Evolutionary conservation across 2,888 invertebrate genomes (phyloP).

Genomic region (Pseudoips prasinana): DNA sequence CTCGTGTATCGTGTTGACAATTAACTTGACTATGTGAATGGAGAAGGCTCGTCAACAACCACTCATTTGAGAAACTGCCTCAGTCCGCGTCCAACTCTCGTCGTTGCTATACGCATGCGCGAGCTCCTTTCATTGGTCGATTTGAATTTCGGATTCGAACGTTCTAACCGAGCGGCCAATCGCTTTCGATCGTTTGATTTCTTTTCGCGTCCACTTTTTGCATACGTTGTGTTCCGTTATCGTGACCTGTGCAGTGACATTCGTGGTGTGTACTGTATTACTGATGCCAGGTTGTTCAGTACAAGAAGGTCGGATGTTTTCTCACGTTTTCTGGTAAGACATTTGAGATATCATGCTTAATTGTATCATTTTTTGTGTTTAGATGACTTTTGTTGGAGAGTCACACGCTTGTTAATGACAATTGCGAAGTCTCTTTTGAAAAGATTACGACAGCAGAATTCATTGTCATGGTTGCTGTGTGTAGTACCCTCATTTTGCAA

Average conservation of each 20-base stretch:
- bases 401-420: conserved; percentile 28
- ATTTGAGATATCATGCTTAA: conserved; percentile 46
- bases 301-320: conserved; percentile 65
- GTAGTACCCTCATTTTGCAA: conserved; percentile 1
- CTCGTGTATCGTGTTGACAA: conserved; percentile 24
- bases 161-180: conserved; percentile 63
- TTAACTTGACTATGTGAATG: conserved; percentile 64
- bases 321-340: conserved; percentile 63
- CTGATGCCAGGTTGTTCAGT: conserved; percentile 39
- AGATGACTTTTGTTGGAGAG: conserved; percentile 24
- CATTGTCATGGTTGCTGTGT: conserved; percentile 35
- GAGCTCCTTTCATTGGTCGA: conserved; percentile 45
- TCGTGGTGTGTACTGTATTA: conserved; percentile 43
- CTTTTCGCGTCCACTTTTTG: conserved; percentile 64
- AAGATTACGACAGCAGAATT: conserved; percentile 31
- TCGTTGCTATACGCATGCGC: conserved; percentile 57
- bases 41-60: conserved; percentile 66
- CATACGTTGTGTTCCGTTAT: conserved; percentile 64
- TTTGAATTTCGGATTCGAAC: conserved; percentile 64
- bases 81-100: conserved; percentile 67
- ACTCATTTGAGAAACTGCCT: conserved; percentile 70
- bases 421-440: conserved; percentile 22
- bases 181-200: conserved; percentile 69
- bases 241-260: conserved; percentile 67
- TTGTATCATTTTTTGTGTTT: conserved; percentile 44